A percentile compares a stretch with the other conserved stretches of the same genome.
These are phyloP conservation scores for Mnemiopsis leidyi DNA, from an alignment of 37 sponge, comb jelly and placozoan species.

Conservation along the genomic window DNA sequence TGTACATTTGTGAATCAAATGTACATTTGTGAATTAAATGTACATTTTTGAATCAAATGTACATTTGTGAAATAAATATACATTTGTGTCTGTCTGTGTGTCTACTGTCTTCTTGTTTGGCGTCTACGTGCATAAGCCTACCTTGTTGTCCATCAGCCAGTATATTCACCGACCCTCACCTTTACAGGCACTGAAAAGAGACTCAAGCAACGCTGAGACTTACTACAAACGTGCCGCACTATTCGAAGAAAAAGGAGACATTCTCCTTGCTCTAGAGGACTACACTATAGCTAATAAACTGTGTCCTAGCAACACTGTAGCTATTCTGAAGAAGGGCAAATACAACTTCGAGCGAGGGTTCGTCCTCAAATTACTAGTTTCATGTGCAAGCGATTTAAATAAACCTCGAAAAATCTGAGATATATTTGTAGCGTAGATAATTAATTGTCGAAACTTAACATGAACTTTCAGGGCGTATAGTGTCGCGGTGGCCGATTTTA, in stretches of 20 bases:
- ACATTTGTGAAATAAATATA: too few relatives aligned
- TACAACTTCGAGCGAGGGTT: conserved; percentile 68
- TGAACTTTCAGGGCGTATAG: conserved; percentile 36
- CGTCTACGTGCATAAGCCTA: too few relatives aligned
- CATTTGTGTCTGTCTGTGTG: too few relatives aligned
- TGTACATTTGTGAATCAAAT: too few relatives aligned
- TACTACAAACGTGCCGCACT: conserved; percentile 78
- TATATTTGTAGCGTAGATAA: background rate
- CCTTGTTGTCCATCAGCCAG: too few relatives aligned
- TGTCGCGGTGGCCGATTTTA: conserved; percentile 64
- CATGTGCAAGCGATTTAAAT: too few relatives aligned
- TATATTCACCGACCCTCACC: too few relatives aligned
- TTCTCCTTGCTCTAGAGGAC: conserved; percentile 73
- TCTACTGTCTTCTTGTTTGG: too few relatives aligned
- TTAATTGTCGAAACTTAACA: background rate
- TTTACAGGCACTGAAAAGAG: conserved; percentile 73
- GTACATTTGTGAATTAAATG: too few relatives aligned
- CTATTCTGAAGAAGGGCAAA: conserved; percentile 74
- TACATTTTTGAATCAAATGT: too few relatives aligned
- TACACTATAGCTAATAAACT: conserved; percentile 73
- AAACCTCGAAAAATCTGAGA: too few relatives aligned
- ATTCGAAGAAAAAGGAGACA: conserved; percentile 75
- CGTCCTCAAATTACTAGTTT: too few relatives aligned
- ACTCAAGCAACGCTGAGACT: conserved; percentile 68
- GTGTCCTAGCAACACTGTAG: conserved; percentile 69